Percentiles rank a stretch among this genome's conserved stretches.
Conservation (phyloP, 2,888 invertebrate species). For the Nebria brevicollis region DNA sequence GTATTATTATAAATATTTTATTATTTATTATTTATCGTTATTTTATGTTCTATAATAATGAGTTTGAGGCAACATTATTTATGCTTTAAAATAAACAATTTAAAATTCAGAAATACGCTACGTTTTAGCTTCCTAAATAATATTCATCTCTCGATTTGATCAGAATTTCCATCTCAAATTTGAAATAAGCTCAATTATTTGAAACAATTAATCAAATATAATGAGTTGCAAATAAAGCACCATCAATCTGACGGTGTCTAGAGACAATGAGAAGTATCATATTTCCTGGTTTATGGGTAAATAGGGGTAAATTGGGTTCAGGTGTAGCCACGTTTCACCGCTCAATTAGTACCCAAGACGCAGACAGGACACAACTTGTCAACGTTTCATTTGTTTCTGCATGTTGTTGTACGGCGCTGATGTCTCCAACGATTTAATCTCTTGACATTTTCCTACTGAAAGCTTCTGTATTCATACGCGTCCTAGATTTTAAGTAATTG, state of each 20-base stretch:
- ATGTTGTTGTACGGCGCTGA: not conserved
- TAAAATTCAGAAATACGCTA: not conserved
- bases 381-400: constrained; percentile 6
- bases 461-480: constrained; percentile 4
- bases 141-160: not conserved
- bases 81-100: too few relatives aligned
- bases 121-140: not conserved
- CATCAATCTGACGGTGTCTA: not conserved
- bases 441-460: constrained; percentile 6
- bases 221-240: not conserved
- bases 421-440: constrained; percentile 4
- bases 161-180: not conserved
- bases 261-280: constrained; percentile 1
- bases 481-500: not conserved
- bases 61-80: too few relatives aligned
- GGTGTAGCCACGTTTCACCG: constrained; percentile 13
- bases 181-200: not conserved
- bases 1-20: too few relatives aligned
- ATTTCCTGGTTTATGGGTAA: not conserved
- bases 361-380: constrained; percentile 9
- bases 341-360: constrained; percentile 10
- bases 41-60: too few relatives aligned
- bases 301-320: not conserved
- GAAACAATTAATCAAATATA: not conserved
- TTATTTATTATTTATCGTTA: too few relatives aligned